phyloP scores from a whole-genome alignment of 2,888 invertebrate species.

The Seira musarum region DNA sequence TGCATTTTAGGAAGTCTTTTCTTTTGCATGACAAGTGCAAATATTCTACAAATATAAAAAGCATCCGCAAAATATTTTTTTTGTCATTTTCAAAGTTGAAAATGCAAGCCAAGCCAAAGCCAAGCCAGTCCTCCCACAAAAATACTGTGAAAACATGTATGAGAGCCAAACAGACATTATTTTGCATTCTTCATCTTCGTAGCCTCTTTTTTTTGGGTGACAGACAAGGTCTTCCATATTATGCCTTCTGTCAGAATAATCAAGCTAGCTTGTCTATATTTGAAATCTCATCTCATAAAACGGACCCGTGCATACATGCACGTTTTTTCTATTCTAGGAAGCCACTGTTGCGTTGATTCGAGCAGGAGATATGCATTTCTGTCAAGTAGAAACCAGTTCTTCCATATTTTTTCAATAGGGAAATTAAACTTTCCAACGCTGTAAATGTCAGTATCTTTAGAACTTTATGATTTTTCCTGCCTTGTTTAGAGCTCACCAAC shows the following conservation, averaged over 20 bases:
- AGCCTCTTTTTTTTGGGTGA: slow-evolving; percentile 23
- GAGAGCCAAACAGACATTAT: background rate
- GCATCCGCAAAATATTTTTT: too few relatives aligned
- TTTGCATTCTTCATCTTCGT: background rate
- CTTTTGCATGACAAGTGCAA: background rate
- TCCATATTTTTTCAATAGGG: background rate
- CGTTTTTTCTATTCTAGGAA: background rate
- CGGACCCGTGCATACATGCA: slow-evolving; percentile 12
- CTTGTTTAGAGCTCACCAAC: slow-evolving; percentile 18
- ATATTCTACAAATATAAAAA: too few relatives aligned
- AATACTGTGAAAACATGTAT: too few relatives aligned
- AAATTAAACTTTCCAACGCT: background rate
- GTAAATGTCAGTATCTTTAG: slow-evolving; percentile 5
- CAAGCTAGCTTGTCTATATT: slow-evolving; percentile 20
- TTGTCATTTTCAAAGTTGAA: slow-evolving; percentile 5
- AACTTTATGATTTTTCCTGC: background rate
- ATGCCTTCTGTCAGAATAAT: slow-evolving; percentile 39
- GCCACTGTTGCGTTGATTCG: slow-evolving; percentile 20
- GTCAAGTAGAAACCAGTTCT: slow-evolving; percentile 49
- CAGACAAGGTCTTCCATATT: slow-evolving; percentile 35
- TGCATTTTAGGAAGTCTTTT: slow-evolving; percentile 3
- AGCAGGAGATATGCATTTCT: slow-evolving; percentile 48
- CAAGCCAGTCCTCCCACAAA: background rate
- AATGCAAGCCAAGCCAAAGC: background rate
- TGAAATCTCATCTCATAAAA: background rate